Percentiles rank a stretch among this genome's conserved stretches.
phyloP scores from a whole-genome alignment of 2,113 vertebrate species.

The Phaethon lepturus region DNA sequence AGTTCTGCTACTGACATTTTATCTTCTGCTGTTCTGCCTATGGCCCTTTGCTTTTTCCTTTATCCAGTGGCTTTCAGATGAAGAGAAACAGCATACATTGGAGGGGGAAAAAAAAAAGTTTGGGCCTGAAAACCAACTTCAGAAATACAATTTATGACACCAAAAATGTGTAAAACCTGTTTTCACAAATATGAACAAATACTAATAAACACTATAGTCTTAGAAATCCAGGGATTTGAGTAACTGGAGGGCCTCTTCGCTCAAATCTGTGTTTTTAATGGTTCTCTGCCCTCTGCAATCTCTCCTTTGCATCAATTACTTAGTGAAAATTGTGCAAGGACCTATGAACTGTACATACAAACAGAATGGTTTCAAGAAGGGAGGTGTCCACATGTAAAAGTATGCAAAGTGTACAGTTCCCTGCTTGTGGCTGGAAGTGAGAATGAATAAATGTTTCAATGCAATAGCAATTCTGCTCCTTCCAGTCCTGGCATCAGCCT shows the following conservation, averaged over 20 bases:
- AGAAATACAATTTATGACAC: neutral
- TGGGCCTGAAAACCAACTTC: neutral
- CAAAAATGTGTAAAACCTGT: neutral
- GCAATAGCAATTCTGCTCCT: neutral
- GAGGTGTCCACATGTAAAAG: neutral
- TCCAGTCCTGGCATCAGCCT: neutral
- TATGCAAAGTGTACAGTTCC: neutral
- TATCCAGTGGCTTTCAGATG: neutral
- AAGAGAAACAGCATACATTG: neutral
- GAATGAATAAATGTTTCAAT: neutral
- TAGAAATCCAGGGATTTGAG: neutral
- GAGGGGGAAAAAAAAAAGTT: neutral
- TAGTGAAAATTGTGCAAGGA: neutral
- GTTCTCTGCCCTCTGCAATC: neutral
- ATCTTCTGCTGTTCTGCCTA: neutral
- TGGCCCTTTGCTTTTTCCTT: neutral
- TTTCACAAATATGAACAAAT: neutral
- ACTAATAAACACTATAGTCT: neutral
- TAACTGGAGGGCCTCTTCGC: neutral
- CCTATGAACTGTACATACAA: neutral
- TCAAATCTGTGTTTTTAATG: neutral
- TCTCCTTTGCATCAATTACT: neutral
- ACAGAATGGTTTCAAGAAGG: rapidly evolving
- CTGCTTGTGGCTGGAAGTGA: neutral
- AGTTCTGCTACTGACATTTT: neutral